Percentiles rank a stretch among this genome's conserved stretches.
Evolutionary conservation across 2,888 invertebrate species (phyloP).

Genomic region (Colostygia pectinataria): DNA sequence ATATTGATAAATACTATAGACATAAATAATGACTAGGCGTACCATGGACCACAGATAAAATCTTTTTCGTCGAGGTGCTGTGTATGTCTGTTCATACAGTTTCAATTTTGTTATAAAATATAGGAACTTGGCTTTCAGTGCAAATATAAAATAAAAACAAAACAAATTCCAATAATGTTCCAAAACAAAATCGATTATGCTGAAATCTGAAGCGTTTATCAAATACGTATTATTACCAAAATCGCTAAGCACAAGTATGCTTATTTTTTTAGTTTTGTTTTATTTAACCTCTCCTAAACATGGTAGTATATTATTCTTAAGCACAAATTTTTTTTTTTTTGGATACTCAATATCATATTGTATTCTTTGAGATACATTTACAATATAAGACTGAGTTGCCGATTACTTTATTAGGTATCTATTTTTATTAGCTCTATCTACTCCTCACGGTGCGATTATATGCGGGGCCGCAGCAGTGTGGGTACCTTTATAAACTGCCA

Average conservation of each 20-base stretch:
- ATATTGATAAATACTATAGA: conserved; percentile 68
- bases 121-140: conserved; percentile 79
- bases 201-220: conserved; percentile 62
- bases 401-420: conserved; percentile 53
- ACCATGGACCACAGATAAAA: conserved; percentile 72
- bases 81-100: conserved; percentile 50
- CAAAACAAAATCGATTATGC: conserved; percentile 38
- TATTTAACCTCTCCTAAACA: conserved; percentile 56
- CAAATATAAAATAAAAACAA: conserved; percentile 52
- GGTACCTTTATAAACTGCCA: conserved; percentile 64
- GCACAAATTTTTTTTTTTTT: conserved; percentile 58
- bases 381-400: conserved; percentile 47
- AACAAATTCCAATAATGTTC: conserved; percentile 36
- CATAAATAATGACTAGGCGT: conserved; percentile 80
- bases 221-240: conserved; percentile 52
- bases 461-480: conserved; percentile 59
- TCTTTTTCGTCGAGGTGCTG: conserved; percentile 41
- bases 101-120: conserved; percentile 62
- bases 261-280: conserved; percentile 50
- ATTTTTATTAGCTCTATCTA: conserved; percentile 74
- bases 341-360: conserved; percentile 44
- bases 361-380: conserved; percentile 30
- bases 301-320: conserved; percentile 66
- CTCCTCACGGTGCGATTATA: conserved; percentile 72
- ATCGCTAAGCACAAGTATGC: conserved; percentile 62